Conservation (phyloP, 1,140 invertebrate species). For the Piezodorus guildinii region DNA sequence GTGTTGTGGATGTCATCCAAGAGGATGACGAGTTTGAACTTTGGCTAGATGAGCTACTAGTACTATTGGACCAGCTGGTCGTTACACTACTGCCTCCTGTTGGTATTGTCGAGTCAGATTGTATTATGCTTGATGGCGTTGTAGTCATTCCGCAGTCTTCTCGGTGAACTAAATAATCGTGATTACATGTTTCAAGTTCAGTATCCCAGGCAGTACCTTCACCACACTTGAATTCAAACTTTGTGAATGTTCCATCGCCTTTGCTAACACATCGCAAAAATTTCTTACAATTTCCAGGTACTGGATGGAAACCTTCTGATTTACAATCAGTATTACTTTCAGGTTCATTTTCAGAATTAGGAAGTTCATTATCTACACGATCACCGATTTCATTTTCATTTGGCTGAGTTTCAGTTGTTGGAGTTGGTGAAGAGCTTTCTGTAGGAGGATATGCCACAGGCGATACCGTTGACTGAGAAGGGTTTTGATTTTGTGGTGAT, state of each 20-base stretch:
- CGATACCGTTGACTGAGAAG: not conserved
- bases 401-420: not conserved
- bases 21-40: slow-evolving; percentile 23
- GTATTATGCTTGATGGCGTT: slow-evolving; percentile 18
- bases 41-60: slow-evolving; percentile 17
- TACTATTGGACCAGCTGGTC: slow-evolving; percentile 24
- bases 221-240: slow-evolving; percentile 56
- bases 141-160: slow-evolving; percentile 24
- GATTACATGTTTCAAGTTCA: slow-evolving; percentile 49
- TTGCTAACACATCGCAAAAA: slow-evolving; percentile 65
- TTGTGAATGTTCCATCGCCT: slow-evolving; percentile 41
- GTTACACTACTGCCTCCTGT: slow-evolving; percentile 21
- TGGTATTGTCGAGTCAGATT: slow-evolving; percentile 25
- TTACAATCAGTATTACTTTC: slow-evolving; percentile 31
- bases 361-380: slow-evolving; percentile 14
- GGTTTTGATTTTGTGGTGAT: slow-evolving; percentile 13
- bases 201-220: slow-evolving; percentile 61
- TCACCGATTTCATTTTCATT: not conserved
- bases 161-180: slow-evolving; percentile 30
- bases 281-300: slow-evolving; percentile 55
- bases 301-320: slow-evolving; percentile 52
- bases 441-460: too few species aligned
- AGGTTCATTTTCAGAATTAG: slow-evolving; percentile 2
- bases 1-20: slow-evolving; percentile 22
- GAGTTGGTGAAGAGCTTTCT: not conserved